phyloP scores from a whole-genome alignment of 2,113 vertebrate genomes.

The Siniperca chuatsi region DNA sequence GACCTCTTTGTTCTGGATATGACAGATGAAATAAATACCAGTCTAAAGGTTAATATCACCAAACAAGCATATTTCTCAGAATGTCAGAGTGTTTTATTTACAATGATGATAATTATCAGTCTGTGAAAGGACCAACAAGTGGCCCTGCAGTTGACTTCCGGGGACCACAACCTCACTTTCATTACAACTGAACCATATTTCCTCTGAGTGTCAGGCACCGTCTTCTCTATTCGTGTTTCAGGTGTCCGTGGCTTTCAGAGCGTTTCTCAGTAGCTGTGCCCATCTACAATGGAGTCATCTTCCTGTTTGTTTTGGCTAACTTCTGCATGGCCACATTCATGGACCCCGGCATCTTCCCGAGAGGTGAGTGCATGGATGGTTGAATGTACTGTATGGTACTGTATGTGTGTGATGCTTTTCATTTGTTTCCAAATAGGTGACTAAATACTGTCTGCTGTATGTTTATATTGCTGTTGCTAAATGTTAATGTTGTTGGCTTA shows the following conservation, averaged over 20 bases:
- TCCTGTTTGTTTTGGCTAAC: constrained; percentile 97
- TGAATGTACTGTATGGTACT: not conserved
- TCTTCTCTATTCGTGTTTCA: constrained; percentile 60
- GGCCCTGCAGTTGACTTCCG: not conserved
- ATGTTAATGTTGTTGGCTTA: not conserved
- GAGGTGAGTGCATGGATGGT: constrained; percentile 85
- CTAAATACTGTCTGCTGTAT: not conserved
- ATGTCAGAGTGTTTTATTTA: not conserved
- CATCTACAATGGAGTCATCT: constrained; percentile 94
- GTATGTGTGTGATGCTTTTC: not conserved
- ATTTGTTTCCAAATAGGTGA: not conserved
- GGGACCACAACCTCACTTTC: not conserved
- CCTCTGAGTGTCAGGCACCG: not conserved
- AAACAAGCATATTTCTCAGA: not conserved
- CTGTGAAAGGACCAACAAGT: not conserved
- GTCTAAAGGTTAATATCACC: not conserved
- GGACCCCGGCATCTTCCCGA: constrained; percentile 97
- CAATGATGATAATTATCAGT: not conserved
- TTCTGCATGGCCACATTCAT: constrained; percentile 99
- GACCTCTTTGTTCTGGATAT: not conserved
- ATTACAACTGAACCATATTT: not conserved
- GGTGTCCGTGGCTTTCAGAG: constrained; percentile 95
- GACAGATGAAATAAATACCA: not conserved
- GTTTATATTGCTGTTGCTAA: not conserved
- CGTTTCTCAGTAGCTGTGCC: constrained; percentile 91